Evolutionary conservation across 2,113 vertebrate species (phyloP).

Genomic region (Lophochroa leadbeateri): DNA sequence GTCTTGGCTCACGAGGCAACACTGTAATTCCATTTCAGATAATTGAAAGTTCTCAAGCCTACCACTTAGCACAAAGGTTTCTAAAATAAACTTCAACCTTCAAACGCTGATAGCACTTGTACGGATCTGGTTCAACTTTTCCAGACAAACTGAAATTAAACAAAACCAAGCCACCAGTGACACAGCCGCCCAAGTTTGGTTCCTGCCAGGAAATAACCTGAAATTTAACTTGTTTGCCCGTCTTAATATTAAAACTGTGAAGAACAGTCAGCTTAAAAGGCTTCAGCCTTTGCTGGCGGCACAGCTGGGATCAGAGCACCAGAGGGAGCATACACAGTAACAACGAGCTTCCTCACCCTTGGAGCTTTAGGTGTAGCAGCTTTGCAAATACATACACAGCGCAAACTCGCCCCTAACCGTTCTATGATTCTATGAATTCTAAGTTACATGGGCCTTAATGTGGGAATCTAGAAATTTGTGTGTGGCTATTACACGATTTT

Average conservation of each 20-base stretch:
- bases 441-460: neutral
- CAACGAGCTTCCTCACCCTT: neutral
- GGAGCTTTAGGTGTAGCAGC: neutral
- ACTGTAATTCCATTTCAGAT: neutral
- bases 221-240: neutral
- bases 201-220: neutral
- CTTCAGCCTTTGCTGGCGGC: rapidly evolving
- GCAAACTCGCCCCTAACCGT: neutral
- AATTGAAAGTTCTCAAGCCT: neutral
- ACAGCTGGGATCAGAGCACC: neutral
- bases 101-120: neutral
- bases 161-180: neutral
- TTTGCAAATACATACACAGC: neutral
- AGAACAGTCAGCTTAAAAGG: neutral
- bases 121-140: neutral
- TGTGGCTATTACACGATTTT: neutral
- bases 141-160: neutral
- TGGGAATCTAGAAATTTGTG: neutral
- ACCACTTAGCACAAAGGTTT: neutral
- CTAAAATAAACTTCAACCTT: conserved; percentile 28
- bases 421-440: neutral
- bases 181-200: neutral
- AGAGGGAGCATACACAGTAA: neutral
- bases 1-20: neutral
- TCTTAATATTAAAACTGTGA: neutral